These are phyloP conservation scores for Kryphioiulus occultus DNA, from an alignment of 2,888 invertebrate genomes.

Conservation along the genomic window DNA sequence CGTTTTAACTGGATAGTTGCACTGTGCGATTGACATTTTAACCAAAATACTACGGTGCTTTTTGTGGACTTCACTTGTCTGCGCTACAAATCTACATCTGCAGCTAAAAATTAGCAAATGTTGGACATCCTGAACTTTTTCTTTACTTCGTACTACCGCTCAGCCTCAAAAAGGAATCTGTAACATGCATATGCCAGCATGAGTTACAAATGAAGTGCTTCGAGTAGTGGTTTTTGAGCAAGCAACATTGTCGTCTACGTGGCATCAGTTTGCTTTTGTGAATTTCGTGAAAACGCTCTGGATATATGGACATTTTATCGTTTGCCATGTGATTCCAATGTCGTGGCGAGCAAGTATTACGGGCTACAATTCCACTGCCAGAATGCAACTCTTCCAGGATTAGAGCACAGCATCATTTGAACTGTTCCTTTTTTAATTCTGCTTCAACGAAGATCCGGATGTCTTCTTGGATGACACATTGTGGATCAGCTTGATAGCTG, in stretches of 20 bases:
- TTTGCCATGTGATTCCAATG: too few species aligned
- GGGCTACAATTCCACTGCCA: background rate
- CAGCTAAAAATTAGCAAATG: background rate
- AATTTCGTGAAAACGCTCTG: background rate
- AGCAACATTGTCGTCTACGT: background rate
- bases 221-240: background rate
- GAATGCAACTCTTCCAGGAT: constrained; percentile 44
- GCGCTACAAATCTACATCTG: background rate
- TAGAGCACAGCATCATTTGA: background rate
- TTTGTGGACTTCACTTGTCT: background rate
- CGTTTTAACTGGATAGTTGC: background rate
- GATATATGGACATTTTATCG: background rate
- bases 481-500: background rate
- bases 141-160: background rate
- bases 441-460: background rate
- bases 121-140: background rate
- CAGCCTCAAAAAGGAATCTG: background rate
- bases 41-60: background rate
- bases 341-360: background rate
- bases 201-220: background rate
- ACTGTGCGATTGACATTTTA: background rate
- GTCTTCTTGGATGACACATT: constrained; percentile 9
- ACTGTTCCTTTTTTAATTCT: background rate
- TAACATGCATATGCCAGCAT: background rate
- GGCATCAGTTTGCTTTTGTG: background rate